Percentiles rank a stretch among this genome's conserved stretches.
These are phyloP conservation scores for Erebia ligea DNA, from an alignment of 2,888 invertebrate genomes.

Conservation along the genomic window DNA sequence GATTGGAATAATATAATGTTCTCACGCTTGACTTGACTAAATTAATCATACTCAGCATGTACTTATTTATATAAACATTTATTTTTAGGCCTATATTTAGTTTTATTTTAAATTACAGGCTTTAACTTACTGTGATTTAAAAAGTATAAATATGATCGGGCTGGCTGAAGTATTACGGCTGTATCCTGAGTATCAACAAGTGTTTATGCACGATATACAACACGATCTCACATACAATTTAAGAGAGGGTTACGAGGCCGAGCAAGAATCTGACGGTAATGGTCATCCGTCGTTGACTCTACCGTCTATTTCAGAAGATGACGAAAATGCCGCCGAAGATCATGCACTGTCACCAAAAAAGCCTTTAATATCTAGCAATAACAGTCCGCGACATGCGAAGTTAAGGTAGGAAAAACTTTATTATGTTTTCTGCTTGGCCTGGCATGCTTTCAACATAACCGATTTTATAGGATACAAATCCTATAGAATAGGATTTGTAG, in stretches of 20 bases:
- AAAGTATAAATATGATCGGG: conserved; percentile 96
- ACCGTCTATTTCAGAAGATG: conserved; percentile 97
- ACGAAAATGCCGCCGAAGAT: conserved; percentile 93
- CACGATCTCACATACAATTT: conserved; percentile 97
- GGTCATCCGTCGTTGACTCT: conserved; percentile 92
- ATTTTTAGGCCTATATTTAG: too few relatives aligned
- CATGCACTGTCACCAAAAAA: conserved; percentile 86
- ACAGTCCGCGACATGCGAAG: conserved; percentile 87
- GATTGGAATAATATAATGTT: too few relatives aligned
- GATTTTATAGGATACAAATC: too few relatives aligned
- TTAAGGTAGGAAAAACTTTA: conserved; percentile 62
- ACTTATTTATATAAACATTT: too few relatives aligned
- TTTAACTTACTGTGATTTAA: conserved; percentile 97
- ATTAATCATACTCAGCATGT: too few relatives aligned
- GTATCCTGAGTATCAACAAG: conserved; percentile 97
- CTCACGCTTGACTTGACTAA: too few relatives aligned
- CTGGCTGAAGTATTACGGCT: conserved; percentile 93
- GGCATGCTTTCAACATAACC: too few relatives aligned
- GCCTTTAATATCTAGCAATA: conserved; percentile 80
- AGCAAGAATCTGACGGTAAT: conserved; percentile 90
- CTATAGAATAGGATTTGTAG: too few relatives aligned
- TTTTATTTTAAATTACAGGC: conserved; percentile 79
- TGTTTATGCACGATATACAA: conserved; percentile 96
- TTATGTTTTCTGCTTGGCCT: not conserved
- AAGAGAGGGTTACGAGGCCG: conserved; percentile 95